Percentiles rank a stretch among this genome's conserved stretches.
phyloP scores from a whole-genome alignment of 1,140 invertebrate species.

The Halesus radiatus region DNA sequence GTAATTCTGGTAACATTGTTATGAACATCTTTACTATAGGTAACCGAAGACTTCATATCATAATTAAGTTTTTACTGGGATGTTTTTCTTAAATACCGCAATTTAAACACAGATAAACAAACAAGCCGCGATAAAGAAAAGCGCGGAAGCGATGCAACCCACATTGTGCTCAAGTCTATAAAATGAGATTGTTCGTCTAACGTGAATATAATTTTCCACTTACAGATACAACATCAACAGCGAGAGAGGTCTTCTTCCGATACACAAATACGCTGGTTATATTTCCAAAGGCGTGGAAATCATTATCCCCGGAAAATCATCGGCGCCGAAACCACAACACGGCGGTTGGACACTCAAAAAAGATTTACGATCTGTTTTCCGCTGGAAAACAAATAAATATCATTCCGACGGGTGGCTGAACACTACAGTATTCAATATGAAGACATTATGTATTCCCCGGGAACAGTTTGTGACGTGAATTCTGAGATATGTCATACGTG shows the following conservation, averaged over 20 bases:
- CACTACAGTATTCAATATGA: slow-evolving; percentile 17
- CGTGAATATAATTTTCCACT: not conserved
- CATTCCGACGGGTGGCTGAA: not conserved
- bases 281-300: slow-evolving; percentile 18
- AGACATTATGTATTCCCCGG: slow-evolving; percentile 13
- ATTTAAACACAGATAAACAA: too few species aligned
- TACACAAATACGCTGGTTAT: slow-evolving; percentile 11
- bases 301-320: not conserved
- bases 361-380: slow-evolving; percentile 17
- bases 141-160: too few species aligned
- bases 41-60: too few species aligned
- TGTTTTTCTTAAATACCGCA: too few species aligned
- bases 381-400: slow-evolving; percentile 24
- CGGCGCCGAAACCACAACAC: slow-evolving; percentile 4
- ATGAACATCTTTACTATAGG: too few species aligned
- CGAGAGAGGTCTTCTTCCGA: not conserved
- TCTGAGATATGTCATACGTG: slow-evolving; percentile 1
- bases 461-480: slow-evolving; percentile 14
- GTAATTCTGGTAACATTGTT: too few species aligned
- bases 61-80: too few species aligned
- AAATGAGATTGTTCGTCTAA: not conserved
- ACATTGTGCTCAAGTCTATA: too few species aligned
- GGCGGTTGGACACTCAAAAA: slow-evolving; percentile 3
- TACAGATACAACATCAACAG: not conserved
- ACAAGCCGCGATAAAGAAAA: too few species aligned